Conservation (phyloP, 1,140 invertebrate species). For the Trachymyrmex cornetzi region DNA sequence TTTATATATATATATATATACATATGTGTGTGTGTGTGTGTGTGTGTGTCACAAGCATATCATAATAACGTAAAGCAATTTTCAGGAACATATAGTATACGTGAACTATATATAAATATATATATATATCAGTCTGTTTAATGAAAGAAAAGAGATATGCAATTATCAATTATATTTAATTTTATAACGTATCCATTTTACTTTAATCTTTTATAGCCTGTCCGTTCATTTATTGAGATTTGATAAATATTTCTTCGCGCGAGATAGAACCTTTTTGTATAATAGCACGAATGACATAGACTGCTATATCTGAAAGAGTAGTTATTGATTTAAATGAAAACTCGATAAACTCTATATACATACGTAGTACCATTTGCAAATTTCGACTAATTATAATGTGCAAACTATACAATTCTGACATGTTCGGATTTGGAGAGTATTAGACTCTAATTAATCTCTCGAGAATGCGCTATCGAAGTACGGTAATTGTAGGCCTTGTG, state of each 20-base stretch:
- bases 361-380: no score
- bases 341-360: no score
- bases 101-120: no score
- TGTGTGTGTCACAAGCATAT: no score
- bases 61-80: background rate
- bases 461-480: background rate
- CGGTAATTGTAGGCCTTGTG: background rate
- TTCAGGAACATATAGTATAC: background rate
- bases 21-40: no score
- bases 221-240: background rate
- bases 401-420: background rate
- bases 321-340: background rate
- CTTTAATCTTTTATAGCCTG: background rate
- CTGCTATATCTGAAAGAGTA: background rate
- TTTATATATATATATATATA: no score
- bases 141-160: background rate
- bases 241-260: conserved; percentile 11
- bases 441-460: background rate
- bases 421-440: background rate
- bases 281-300: background rate
- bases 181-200: background rate
- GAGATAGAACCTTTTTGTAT: background rate
- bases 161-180: background rate
- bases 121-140: background rate
- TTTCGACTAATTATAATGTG: background rate